A percentile compares a stretch with the other conserved stretches of the same genome.
These are phyloP conservation scores for Eupithecia centaureata DNA, from an alignment of 2,888 invertebrate species.

Conservation along the genomic window DNA sequence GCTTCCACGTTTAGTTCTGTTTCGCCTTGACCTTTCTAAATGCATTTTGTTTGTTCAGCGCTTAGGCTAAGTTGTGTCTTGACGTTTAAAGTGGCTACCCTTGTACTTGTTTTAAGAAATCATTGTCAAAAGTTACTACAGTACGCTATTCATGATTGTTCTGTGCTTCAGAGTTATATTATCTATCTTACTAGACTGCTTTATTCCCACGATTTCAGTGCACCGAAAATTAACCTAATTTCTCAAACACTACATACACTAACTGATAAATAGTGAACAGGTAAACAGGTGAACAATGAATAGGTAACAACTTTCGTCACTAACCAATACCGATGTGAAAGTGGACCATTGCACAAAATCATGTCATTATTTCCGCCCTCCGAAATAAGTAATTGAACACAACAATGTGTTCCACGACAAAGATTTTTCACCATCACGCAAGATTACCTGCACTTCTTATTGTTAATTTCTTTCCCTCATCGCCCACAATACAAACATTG, in stretches of 20 bases:
- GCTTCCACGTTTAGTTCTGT: conserved; percentile 71
- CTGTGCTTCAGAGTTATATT: too few species aligned
- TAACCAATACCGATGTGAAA: not conserved
- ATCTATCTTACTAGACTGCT: too few species aligned
- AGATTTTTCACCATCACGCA: conserved; percentile 45
- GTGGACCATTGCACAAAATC: not conserved
- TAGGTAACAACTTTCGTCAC: not conserved
- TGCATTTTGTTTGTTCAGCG: conserved; percentile 64
- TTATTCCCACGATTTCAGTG: too few species aligned
- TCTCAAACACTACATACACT: not conserved
- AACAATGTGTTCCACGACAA: not conserved
- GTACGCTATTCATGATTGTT: not conserved
- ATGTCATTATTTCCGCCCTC: not conserved
- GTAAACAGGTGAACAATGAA: too few species aligned
- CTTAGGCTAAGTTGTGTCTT: conserved; percentile 18
- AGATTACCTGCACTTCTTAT: conserved; percentile 54
- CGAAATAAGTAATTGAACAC: not conserved
- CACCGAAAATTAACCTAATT: too few species aligned
- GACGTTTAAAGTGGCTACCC: conserved; percentile 9
- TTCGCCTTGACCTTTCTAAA: conserved; percentile 79
- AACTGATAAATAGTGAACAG: too few species aligned
- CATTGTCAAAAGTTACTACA: too few species aligned
- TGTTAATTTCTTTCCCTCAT: conserved; percentile 50
- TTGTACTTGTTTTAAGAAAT: not conserved
- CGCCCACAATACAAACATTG: conserved; percentile 55